Evolutionary conservation across 2,113 vertebrate species (phyloP), one percentile per base, ranked within the genome.

Genomic region (Tympanuchus pallidicinctus): DNA sequence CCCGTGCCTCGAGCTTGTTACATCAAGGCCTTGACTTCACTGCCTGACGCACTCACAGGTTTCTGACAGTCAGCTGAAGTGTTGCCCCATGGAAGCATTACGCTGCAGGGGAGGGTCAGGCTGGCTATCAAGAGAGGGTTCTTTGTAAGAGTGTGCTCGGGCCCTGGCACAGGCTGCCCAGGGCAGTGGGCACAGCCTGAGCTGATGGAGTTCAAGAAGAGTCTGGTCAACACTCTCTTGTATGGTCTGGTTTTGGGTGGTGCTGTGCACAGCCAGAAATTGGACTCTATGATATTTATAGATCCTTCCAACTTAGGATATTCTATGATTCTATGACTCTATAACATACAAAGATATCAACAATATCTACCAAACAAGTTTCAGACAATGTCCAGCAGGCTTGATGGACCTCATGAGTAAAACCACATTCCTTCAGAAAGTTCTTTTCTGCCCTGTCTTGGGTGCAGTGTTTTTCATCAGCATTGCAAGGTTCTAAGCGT

Each of bases 401-500:
- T 59, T 61, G 54, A 73, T 8, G 40, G 17, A 59, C 34, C 32
- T 69, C 32, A 60, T 8, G 5, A 75, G 60, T 52, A 57, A 64
- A 71, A 45, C 5, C 38, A 7, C 19, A 47, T 32, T 85, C 13
- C 38, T 81, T 64, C 38, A 67, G 70, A 74, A 92, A 87, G 27
- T 6, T 25, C 8, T 34, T 4, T 56, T 78, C 34, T 45, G 8
- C 22, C 10, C 17, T 48, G 4, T 36, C 12, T 27, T 20, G 36
- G 28, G 13, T 11, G 4, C 1, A 5, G 12, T 47, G 34, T 2
- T 36, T 82, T 72, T 70, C 54, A 77, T 24, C 40, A 54, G 64
- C 10, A 6, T 7, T 36, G 15, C 0, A 1, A 67, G 20, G 36
- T 30, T 90, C 27, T 0, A 0, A 40, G 40, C 12, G 28, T 3